phyloP scores from a whole-genome alignment of 2,113 vertebrate genomes.

The Phyllopteryx taeniolatus region DNA sequence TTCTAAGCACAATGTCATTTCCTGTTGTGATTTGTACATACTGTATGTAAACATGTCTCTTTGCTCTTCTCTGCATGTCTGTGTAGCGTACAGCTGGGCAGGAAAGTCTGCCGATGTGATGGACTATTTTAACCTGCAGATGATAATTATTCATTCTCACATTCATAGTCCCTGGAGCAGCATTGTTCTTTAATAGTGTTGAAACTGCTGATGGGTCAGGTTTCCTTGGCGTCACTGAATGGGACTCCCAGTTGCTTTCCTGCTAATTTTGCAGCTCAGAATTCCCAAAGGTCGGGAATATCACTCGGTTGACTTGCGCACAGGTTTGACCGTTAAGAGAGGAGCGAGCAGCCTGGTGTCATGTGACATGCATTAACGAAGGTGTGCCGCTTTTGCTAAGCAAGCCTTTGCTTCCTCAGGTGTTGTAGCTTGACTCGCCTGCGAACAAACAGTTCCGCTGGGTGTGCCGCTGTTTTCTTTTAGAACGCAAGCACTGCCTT shows the following conservation, averaged over 20 bases:
- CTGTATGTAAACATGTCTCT: not conserved
- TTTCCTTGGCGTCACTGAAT: not conserved
- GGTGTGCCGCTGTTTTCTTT: not conserved
- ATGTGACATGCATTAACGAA: slow-evolving; percentile 26
- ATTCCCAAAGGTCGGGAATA: not conserved
- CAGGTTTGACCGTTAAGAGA: not conserved
- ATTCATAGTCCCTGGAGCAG: not conserved
- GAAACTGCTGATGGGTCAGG: not conserved
- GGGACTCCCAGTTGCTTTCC: not conserved
- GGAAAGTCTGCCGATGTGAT: not conserved
- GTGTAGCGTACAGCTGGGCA: not conserved
- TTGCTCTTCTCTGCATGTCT: not conserved
- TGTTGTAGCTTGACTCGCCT: not conserved
- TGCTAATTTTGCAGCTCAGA: not conserved
- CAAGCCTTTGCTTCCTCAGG: not conserved
- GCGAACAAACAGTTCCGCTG: not conserved
- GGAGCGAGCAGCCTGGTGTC: slow-evolving; percentile 19
- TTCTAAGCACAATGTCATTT: not conserved
- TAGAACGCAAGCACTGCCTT: not conserved
- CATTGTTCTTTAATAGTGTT: not conserved
- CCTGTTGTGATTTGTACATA: not conserved
- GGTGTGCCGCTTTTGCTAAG: slow-evolving; percentile 10
- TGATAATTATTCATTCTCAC: not conserved
- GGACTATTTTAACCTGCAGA: not conserved
- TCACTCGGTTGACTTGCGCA: not conserved